A percentile compares a stretch with the other conserved stretches of the same genome.
These are phyloP conservation scores for Papilio helenus DNA, from an alignment of 1,140 invertebrate genomes.

Conservation along the genomic window DNA sequence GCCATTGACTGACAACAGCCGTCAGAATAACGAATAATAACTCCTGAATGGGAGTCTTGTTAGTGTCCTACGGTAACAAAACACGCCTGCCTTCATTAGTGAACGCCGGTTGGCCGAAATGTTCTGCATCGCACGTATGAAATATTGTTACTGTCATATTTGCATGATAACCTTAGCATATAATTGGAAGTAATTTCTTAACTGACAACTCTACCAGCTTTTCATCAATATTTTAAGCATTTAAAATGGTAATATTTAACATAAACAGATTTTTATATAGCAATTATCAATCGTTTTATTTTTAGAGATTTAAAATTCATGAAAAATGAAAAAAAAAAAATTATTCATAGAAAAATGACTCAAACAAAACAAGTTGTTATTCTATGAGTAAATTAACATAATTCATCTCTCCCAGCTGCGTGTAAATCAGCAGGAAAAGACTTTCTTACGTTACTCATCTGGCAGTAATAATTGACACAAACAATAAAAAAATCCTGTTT, in stretches of 20 bases:
- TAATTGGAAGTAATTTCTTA: background rate
- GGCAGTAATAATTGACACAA: no score
- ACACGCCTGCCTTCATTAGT: conserved; percentile 23
- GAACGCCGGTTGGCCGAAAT: conserved; percentile 10
- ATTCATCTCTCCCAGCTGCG: no score
- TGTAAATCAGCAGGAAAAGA: no score
- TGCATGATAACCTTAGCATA: background rate
- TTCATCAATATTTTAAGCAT: background rate
- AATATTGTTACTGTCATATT: background rate
- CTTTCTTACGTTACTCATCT: no score
- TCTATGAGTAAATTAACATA: no score
- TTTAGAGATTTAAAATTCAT: no score
- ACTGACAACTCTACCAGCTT: background rate
- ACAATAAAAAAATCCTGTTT: no score
- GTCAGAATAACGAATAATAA: conserved; percentile 16
- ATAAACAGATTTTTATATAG: no score
- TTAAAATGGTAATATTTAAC: background rate
- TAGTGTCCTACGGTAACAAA: background rate
- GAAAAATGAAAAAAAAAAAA: no score
- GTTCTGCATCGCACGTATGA: background rate
- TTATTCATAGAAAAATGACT: no score
- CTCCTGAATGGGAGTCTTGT: conserved; percentile 20
- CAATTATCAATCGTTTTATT: no score
- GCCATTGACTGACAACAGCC: conserved; percentile 13
- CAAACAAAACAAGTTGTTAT: no score